Evolutionary conservation across 2,113 vertebrate genomes (phyloP).

Genomic region (Pungitius pungitius): DNA sequence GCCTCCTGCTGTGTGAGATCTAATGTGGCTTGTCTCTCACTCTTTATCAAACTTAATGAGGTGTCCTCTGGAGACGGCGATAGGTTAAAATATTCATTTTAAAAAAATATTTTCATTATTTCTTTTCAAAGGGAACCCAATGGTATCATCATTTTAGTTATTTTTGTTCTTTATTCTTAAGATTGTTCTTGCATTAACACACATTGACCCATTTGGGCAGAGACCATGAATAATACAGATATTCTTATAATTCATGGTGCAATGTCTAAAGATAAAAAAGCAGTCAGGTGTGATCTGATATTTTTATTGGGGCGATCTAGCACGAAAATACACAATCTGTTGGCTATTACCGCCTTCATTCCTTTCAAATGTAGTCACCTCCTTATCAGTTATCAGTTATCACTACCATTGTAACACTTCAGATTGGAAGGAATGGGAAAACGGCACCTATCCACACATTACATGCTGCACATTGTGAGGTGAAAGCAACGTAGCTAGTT

Average conservation of each 20-base stretch:
- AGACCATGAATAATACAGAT: conserved; percentile 1
- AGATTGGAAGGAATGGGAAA: not conserved
- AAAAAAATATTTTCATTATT: not conserved
- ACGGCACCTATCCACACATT: not conserved
- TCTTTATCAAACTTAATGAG: not conserved
- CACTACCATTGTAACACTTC: not conserved
- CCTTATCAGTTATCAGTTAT: not conserved
- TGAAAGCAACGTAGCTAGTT: not conserved
- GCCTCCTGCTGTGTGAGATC: not conserved
- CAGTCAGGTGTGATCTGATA: not conserved
- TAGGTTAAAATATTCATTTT: not conserved
- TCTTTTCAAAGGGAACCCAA: not conserved
- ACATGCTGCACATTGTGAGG: not conserved
- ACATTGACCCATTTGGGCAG: conserved; percentile 9
- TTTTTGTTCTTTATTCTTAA: not conserved
- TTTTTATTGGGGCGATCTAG: not conserved
- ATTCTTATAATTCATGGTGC: not conserved
- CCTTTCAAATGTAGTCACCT: not conserved
- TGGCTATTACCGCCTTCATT: not conserved
- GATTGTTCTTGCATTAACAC: not conserved
- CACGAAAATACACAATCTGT: conserved; percentile 2
- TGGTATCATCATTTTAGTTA: not conserved
- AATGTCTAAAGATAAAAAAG: conserved; percentile 7
- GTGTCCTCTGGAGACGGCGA: not conserved
- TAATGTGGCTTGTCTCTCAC: not conserved